phyloP scores from a whole-genome alignment of 2,888 invertebrate species.

The Diplolepis rosae region DNA sequence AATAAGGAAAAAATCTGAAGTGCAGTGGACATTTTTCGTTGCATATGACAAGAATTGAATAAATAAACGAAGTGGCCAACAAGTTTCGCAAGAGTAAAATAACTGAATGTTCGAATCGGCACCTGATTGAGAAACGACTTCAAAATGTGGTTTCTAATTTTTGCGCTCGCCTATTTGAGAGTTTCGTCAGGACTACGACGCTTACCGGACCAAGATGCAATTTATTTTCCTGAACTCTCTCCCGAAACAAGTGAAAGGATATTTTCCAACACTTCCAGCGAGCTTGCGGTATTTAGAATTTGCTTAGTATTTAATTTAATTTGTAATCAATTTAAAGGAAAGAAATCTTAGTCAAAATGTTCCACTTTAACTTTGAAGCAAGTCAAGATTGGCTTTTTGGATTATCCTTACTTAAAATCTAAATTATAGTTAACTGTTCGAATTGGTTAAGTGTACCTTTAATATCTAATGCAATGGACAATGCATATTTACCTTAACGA shows the following conservation, averaged over 20 bases:
- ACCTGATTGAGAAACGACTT: not conserved
- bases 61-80: not conserved
- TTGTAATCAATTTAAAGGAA: no score
- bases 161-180: constrained; percentile 2
- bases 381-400: not conserved
- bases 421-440: not conserved
- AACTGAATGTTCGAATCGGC: constrained; percentile 16
- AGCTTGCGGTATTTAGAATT: not conserved
- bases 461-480: constrained; percentile 8
- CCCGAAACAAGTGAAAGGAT: not conserved
- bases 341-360: no score
- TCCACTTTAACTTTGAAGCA: not conserved
- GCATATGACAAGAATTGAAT: not conserved
- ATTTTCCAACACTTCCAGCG: not conserved
- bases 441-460: constrained; percentile 25
- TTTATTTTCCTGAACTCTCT: constrained; percentile 52
- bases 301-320: no score
- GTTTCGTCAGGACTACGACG: not conserved
- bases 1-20: not conserved
- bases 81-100: constrained; percentile 2
- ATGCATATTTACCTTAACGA: constrained; percentile 12
- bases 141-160: constrained; percentile 29
- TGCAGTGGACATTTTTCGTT: constrained; percentile 10
- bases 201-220: constrained; percentile 42
- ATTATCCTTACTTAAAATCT: not conserved